Base-by-base conservation (phyloP, 2,797 vertebrate species). In the Vespertilio murinus region DNA sequence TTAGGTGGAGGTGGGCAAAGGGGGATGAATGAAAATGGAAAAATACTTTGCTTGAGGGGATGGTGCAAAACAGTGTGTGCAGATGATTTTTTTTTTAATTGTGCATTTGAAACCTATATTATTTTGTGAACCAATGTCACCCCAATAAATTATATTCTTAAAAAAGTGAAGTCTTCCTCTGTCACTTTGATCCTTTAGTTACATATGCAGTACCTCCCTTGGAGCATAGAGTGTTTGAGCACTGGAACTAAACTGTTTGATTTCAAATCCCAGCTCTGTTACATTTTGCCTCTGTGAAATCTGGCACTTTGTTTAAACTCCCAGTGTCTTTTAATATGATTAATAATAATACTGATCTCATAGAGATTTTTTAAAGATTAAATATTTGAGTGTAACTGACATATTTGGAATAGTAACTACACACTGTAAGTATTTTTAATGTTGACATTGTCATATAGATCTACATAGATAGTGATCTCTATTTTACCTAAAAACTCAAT, bases 121-220 rank as follows among this genome's bases (percentile, higher is more conserved):
- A 67, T 67, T 67, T 67, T 33, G n/a, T 35, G n/a, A 67, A 67
- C n/a, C 64, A 67, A 35, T 67, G 64, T 67, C 64, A 67, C 64
- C 64, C n/a, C 64, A 67, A 33, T 67, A 67, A 67, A 20, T 67
- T 67, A 3, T 10, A 5, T 35, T 33, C 33, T 35, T 35, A 5
- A 35, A 10, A 67, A 67, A 67, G n/a, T 9, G 61, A 0, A 86
- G n/a, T 89, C 83, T 93, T 73, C 30, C 47, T 70, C 42, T 89
- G 30, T 75, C 23, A 71, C 59, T 75, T 91, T 89, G 83, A 89
- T 91, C 52, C 40, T 80, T 69, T 35, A 52, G 18, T 77, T 91
- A 73, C 25, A 23, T 67, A 12, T 30, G 22, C 17, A 47, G 30
- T 25, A 42, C 71, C 28, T 49, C 28, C 35, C 22, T 38, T 49